Evolutionary conservation across 2,113 vertebrate genomes (phyloP), one percentile per base, ranked within the genome.

Genomic region (Petroica traversi): DNA sequence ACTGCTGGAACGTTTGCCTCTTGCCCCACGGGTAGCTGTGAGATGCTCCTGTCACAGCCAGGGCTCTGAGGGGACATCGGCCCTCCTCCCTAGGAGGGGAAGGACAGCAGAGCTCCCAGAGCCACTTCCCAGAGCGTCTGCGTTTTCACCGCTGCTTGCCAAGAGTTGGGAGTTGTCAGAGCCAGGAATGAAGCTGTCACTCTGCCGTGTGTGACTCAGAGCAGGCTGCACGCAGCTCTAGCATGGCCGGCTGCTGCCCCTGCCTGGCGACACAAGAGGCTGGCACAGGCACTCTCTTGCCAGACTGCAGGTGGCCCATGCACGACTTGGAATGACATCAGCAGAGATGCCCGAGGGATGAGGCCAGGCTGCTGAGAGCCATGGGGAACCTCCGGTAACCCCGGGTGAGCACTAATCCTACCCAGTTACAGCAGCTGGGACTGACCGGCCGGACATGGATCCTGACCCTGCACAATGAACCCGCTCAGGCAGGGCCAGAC

Each of bases 221-320:
- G 18, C 43, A 12, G 73, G 19, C 58, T 9, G 62, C 8, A 22
- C 62, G 45, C 74, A 48, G 81, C 36, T 4, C 57, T 58, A 26
- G 24, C 58, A 8, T 12, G 66, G 97, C 64, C 11, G 51, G 36
- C 82, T 96, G 94, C 95, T 95, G 97, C 96, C 95, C 89, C 96
- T 93, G 20, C n/a, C 96, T 93, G 96, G 96, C 3, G 19, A 19
- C 0, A 0, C 26, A 4, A 49, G 74, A 68, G 26, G 45, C n/a
- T 51, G 79, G 36, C 93, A 66, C 54, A 6, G 2, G 28, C 5
- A 28, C 26, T 16, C 9, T 62, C 10, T 1, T 1, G 63, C 72
- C 15, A 69, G 19, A 5, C 3, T 2, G 20, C 4, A 18, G 64
- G 22, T 5, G 34, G 78, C 71, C 29, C 52, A 0, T 1, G 20